Percentiles rank a stretch among this genome's conserved stretches.
Evolutionary conservation across 1,140 invertebrate species (phyloP).

Genomic region (Neodiprion lecontei): DNA sequence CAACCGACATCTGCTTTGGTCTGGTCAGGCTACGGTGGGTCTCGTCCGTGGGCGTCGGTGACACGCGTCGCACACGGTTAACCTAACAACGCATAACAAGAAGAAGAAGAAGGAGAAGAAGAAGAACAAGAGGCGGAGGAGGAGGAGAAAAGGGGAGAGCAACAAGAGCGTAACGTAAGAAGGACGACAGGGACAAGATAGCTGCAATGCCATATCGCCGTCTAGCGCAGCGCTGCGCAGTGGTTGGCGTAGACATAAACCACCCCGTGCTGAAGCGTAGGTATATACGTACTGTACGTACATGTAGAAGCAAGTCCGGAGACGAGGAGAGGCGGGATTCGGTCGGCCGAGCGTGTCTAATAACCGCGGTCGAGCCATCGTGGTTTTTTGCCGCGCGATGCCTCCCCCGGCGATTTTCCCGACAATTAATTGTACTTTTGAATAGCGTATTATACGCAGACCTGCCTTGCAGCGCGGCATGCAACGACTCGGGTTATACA

Average conservation of each 20-base stretch:
- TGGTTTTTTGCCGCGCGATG: not conserved
- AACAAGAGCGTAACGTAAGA: no score
- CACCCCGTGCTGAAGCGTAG: no score
- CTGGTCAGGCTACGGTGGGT: not conserved
- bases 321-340: not conserved
- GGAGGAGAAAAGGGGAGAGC: slow-evolving; percentile 19
- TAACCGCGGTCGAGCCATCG: not conserved
- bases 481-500: not conserved
- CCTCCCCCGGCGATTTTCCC: not conserved
- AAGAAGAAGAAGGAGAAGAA: not conserved
- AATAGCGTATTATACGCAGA: not conserved
- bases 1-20: not conserved
- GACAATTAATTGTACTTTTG: slow-evolving; percentile 6
- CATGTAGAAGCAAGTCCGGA: no score
- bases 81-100: not conserved
- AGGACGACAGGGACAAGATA: no score
- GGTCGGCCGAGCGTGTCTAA: not conserved
- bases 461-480: not conserved
- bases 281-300: no score
- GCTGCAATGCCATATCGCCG: no score
- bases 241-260: no score
- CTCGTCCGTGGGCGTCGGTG: not conserved
- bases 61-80: not conserved
- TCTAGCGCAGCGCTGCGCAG: no score
- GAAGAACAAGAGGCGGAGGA: slow-evolving; percentile 6